A percentile compares a stretch with the other conserved stretches of the same genome.
Evolutionary conservation across 2,113 vertebrate genomes (phyloP).

Genomic region (Prunella himalayana): DNA sequence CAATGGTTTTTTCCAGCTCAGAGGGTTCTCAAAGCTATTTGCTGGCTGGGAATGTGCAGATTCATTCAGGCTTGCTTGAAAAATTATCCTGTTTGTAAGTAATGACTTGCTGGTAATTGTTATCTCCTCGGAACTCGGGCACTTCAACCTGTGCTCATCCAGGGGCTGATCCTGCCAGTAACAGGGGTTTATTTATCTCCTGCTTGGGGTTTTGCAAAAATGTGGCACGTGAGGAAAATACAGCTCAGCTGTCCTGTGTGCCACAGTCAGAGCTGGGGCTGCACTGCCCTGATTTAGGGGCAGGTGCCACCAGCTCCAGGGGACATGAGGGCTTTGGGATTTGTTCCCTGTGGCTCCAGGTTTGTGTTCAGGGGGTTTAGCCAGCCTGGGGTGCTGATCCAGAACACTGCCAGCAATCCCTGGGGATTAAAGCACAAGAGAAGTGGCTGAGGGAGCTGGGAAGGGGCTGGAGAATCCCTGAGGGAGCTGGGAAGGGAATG

Average conservation of each 20-base stretch:
- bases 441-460: neutral
- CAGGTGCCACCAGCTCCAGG: neutral
- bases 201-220: accelerated
- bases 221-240: accelerated
- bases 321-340: accelerated
- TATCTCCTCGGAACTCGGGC: neutral
- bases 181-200: neutral
- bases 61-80: constrained; percentile 18
- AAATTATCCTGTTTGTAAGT: constrained; percentile 2
- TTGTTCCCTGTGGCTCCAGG: neutral
- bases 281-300: neutral
- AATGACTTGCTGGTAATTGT: constrained; percentile 41
- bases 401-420: neutral
- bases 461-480: neutral
- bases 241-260: accelerated
- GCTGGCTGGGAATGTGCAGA: neutral
- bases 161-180: neutral
- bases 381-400: no score
- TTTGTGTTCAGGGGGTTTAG: neutral
- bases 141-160: neutral
- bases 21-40: neutral
- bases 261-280: accelerated
- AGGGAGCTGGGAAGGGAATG: neutral
- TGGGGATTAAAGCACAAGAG: accelerated
- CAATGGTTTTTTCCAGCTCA: neutral